Evolutionary conservation across 2,888 invertebrate genomes (phyloP), one percentile per base, ranked within the genome.

Genomic region (Oxyteleia sp.): DNA sequence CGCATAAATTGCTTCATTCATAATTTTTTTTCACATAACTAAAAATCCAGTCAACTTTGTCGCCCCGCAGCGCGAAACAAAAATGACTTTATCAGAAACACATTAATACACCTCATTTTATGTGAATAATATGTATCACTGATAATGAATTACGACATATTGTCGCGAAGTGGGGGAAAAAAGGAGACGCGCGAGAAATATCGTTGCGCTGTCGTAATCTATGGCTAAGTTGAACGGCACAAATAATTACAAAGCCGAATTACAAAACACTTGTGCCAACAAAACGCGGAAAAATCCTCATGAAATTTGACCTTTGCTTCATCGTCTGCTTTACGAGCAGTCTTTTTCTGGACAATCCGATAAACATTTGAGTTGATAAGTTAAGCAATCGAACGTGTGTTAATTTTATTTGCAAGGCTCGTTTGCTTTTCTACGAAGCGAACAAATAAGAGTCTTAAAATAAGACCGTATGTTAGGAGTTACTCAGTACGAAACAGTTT

Each of bases 101-200:
- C 51, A 53, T 74, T 74, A 74, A 74, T 55, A 49, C 45, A 63
- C 74, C 32, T 55, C 45, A 74, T 55, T 72, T 74, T 55, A 74
- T 74, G 55, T 53, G 45, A 55, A 53, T 51, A 64, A 63, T 74
- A 74, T 74, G 35, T 74, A 75, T 75, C 64, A 57, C 47, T 57
- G 75, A 75, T 75, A 75, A 75, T 75, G 47, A 64, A 32, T 75
- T 75, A 57, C 75, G 64, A 64, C 75, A 75, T 29, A 38, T 41
- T 57, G 10, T 53, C 16, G 16, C 57, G 23, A 23, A n/a, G n/a
- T n/a, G n/a, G 18, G 29, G 26, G 53, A 20, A 51, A 59, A 51
- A 69, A 61, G 29, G 26, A 32, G 47, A 26, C 18, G 57, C 1
- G 35, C 49, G 26, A 45, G 53, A 63, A 75, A 63, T 63, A 63